Evolutionary conservation across 2,888 invertebrate genomes (phyloP).

Genomic region (Hydrotaea diabolus): DNA sequence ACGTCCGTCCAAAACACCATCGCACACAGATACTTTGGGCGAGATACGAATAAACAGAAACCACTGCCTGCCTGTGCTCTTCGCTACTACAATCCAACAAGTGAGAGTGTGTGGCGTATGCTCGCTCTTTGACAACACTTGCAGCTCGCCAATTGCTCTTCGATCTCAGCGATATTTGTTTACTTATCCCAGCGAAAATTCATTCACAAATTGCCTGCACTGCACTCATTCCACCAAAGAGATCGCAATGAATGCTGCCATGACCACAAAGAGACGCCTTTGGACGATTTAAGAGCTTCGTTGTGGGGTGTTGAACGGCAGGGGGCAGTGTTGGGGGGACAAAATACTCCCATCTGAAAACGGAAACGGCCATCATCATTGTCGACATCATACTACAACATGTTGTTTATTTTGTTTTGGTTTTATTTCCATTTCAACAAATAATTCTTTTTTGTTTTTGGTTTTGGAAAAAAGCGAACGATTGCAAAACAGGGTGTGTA

Average conservation of each 20-base stretch:
- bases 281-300: conserved; percentile 46
- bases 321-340: conserved; percentile 33
- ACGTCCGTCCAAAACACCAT: no score
- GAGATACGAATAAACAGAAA: no score
- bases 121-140: conserved; percentile 28
- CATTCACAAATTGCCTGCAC: conserved; percentile 63
- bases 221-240: conserved; percentile 20
- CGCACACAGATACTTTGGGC: conserved; percentile 36
- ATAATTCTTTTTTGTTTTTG: conserved; percentile 27
- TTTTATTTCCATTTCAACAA: conserved; percentile 48
- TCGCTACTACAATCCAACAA: background rate
- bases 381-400: conserved; percentile 70
- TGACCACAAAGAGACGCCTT: background rate
- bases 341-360: conserved; percentile 67
- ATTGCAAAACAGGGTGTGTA: conserved; percentile 55
- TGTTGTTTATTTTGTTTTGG: conserved; percentile 74
- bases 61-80: conserved; percentile 23
- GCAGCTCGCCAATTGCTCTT: conserved; percentile 3
- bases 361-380: conserved; percentile 80
- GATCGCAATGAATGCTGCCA: conserved; percentile 40
- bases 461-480: background rate
- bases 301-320: conserved; percentile 15
- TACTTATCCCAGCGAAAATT: conserved; percentile 48
- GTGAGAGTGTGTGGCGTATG: background rate
- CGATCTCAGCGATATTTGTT: background rate